These are phyloP conservation scores for Ephydatia muelleri DNA, from an alignment of 37 sponge, comb jelly and placozoan genomes.

Conservation along the genomic window DNA sequence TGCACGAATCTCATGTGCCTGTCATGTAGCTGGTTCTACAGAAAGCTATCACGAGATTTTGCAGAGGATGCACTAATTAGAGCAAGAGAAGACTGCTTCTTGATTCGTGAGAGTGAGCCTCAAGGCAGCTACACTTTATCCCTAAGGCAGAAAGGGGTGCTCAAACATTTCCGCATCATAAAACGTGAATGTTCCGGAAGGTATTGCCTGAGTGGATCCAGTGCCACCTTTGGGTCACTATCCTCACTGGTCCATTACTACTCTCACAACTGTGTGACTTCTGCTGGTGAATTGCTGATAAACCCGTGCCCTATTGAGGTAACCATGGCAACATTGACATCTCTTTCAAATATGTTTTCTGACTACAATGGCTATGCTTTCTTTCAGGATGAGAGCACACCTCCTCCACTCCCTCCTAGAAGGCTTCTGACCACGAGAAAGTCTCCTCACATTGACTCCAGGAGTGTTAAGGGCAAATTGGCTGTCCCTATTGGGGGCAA, in stretches of 20 bases:
- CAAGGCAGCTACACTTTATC: conserved; percentile 40
- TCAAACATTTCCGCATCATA: conserved; percentile 49
- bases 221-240: conserved; percentile 24
- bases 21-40: conserved; percentile 37
- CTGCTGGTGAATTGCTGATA: conserved; percentile 26
- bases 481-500: too few relatives aligned
- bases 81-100: conserved; percentile 13
- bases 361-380: too few relatives aligned
- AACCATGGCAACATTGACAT: neutral
- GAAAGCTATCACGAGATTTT: conserved; percentile 19
- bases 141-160: conserved; percentile 1
- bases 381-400: neutral
- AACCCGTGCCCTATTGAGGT: conserved; percentile 29
- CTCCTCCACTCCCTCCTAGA: conserved; percentile 29
- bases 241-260: conserved; percentile 38
- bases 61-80: conserved; percentile 23
- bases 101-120: conserved; percentile 24
- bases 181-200: conserved; percentile 9
- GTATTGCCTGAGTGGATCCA: conserved; percentile 34
- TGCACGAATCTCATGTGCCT: neutral
- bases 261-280: conserved; percentile 25
- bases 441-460: neutral
- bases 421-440: neutral
- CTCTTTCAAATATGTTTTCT: neutral
- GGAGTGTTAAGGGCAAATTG: too few relatives aligned